Percentiles rank a stretch among this genome's conserved stretches.
These are phyloP conservation scores for Cancer borealis DNA, from an alignment of 2,888 invertebrate genomes.

Conservation along the genomic window DNA sequence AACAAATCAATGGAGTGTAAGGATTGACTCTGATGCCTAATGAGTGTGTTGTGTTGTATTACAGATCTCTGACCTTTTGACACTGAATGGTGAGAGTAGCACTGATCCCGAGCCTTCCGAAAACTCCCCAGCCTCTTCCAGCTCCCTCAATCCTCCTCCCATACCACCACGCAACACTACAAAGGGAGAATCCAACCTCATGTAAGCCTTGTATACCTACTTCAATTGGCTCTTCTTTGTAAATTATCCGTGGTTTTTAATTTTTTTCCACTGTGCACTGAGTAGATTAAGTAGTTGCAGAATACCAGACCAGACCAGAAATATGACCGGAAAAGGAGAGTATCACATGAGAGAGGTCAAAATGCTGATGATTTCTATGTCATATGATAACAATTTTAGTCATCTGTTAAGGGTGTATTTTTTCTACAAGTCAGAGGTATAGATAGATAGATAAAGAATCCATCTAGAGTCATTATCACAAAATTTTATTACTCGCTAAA, in stretches of 20 bases:
- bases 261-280: background rate
- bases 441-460: too few species aligned
- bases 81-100: conserved; percentile 74
- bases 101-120: conserved; percentile 63
- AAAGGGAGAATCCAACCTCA: conserved; percentile 50
- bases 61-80: conserved; percentile 73
- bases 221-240: background rate
- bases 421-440: too few species aligned
- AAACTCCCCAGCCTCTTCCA: conserved; percentile 45
- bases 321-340: background rate
- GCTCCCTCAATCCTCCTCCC: conserved; percentile 79
- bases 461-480: too few species aligned
- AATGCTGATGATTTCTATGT: too few species aligned
- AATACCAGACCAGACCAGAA: background rate
- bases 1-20: background rate
- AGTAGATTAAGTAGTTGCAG: background rate
- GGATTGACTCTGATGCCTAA: background rate
- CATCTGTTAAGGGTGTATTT: too few species aligned
- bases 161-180: conserved; percentile 82
- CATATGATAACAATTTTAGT: too few species aligned
- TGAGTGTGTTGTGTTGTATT: background rate
- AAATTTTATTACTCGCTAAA: too few species aligned
- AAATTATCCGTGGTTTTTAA: background rate
- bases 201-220: background rate
- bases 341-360: background rate